Conservation (phyloP, 2,888 invertebrate genomes). For the Endotricha flammealis region DNA sequence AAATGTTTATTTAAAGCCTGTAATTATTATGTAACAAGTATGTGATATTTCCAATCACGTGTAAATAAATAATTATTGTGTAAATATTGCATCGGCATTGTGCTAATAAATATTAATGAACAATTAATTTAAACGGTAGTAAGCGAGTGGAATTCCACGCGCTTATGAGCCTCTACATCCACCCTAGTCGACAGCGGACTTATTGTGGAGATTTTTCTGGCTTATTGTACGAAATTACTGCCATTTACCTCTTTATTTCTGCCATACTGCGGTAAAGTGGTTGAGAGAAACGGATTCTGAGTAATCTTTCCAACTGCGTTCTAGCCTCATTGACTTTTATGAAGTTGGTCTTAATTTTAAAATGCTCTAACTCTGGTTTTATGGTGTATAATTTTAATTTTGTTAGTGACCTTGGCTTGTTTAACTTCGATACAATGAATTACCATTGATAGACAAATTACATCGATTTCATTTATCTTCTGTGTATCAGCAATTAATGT, state of each 20-base stretch:
- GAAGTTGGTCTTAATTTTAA: slow-evolving; percentile 11
- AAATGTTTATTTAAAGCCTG: too few relatives aligned
- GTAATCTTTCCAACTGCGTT: slow-evolving; percentile 20
- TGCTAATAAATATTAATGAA: slow-evolving; percentile 7
- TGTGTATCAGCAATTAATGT: neutral
- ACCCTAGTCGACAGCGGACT: slow-evolving; percentile 27
- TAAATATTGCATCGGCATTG: slow-evolving; percentile 1
- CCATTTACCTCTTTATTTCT: slow-evolving; percentile 47
- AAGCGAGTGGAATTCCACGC: neutral
- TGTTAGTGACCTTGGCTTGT: slow-evolving; percentile 1
- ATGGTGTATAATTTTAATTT: slow-evolving; percentile 4
- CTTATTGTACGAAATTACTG: slow-evolving; percentile 51
- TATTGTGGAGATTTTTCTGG: slow-evolving; percentile 53
- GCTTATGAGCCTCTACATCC: neutral
- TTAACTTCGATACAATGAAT: neutral
- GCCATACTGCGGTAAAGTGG: slow-evolving; percentile 24
- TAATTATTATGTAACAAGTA: too few relatives aligned
- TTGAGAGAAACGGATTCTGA: slow-evolving; percentile 19
- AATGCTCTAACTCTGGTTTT: neutral
- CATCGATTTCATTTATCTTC: neutral
- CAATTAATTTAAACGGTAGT: slow-evolving; percentile 11
- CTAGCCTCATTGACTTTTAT: slow-evolving; percentile 21
- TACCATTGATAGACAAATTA: neutral
- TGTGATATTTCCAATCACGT: too few relatives aligned
- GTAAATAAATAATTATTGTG: neutral